Evolutionary conservation across 1,140 invertebrate species (phyloP), one percentile per base, ranked within the genome.

Genomic region (Calephelis nemesis): DNA sequence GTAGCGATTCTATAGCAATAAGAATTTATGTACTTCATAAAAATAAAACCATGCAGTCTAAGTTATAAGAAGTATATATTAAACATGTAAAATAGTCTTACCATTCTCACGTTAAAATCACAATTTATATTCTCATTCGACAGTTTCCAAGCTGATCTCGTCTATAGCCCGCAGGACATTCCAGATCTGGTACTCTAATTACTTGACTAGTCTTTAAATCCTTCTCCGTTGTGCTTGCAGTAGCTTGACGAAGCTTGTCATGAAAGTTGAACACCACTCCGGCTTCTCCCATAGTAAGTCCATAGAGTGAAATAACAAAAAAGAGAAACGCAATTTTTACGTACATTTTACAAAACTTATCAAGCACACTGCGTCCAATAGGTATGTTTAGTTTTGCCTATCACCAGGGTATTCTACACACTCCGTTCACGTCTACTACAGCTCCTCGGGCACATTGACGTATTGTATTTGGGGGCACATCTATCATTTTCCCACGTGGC

Each of bases 381-480:
- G 65, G 67, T 64, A 71, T 74, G n/a, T 54, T 62, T 65, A 70
- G 58, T 71, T 68, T 47, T 49, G 70, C 68, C 47, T 70, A 77
- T 81, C 74, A 85, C 81, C 82, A 90, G 62, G 79, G 81, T 50
- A 71, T 74, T 75, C 88, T 87, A 71, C 88, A 88, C 47, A 85
- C 77, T 62, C 88, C 86, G 65, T 81, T 77, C 19, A 75, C 65
- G 70, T 90, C 88, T 73, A 73, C 81, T 39, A 77, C 69, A 9
- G 69, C 67, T 13, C 79, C 83, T 65, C 73, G n/a, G 9, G 71
- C 67, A 68, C 85, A 88, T 39, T 65, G 63, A 12, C 71, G 70
- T 11, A 47, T 39, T 45, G 62, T 72, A 65, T 89, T 89, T 11
- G 65, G 67, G 47, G 87, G 87, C 40, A 83, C 85, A 11, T 87